A percentile compares a stretch with the other conserved stretches of the same genome.
phyloP scores from a whole-genome alignment of 2,797 vertebrate genomes.

The Peromyscus melanophrys region DNA sequence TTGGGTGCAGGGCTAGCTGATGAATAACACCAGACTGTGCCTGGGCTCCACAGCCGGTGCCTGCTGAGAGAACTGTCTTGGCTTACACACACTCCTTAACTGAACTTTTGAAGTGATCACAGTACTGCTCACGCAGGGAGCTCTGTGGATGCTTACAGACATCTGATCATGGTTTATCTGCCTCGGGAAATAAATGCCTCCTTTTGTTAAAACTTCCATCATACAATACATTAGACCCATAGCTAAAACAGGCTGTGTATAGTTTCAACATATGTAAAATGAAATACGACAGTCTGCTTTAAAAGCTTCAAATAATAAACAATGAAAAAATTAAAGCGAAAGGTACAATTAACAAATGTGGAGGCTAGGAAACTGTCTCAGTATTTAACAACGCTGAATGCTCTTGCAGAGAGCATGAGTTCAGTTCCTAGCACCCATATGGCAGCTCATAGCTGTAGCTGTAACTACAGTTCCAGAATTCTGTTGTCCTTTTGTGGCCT shows the following conservation, averaged over 20 bases:
- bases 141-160: background rate
- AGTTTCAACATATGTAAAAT: background rate
- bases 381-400: too few relatives aligned
- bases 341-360: background rate
- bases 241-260: background rate
- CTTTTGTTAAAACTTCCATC: conserved; percentile 29
- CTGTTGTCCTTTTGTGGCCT: background rate
- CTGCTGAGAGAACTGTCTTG: background rate
- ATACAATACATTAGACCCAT: background rate
- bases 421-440: background rate
- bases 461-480: background rate
- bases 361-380: background rate
- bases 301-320: conserved; percentile 3
- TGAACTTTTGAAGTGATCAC: background rate
- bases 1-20: background rate
- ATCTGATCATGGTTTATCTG: background rate
- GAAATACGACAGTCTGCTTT: conserved; percentile 34
- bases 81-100: background rate
- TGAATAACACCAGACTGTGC: background rate
- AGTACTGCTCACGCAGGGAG: background rate
- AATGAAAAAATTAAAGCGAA: background rate
- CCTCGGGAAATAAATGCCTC: background rate
- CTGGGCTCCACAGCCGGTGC: background rate
- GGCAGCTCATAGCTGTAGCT: background rate
- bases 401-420: too few relatives aligned